phyloP scores from a whole-genome alignment of 1,140 invertebrate genomes.

The Maniola jurtina region DNA sequence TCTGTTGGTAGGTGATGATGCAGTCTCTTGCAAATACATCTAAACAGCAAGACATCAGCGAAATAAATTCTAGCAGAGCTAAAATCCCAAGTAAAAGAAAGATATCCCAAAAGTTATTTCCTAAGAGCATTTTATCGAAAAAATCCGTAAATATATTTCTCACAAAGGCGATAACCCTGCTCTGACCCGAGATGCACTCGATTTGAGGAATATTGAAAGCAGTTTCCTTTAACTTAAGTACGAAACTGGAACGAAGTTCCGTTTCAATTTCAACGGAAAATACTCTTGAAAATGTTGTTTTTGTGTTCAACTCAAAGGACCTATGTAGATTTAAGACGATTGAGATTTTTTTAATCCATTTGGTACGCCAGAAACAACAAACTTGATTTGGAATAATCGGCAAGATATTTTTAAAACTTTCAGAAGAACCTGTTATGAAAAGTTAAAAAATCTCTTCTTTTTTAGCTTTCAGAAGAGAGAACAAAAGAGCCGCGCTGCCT shows the following conservation, averaged over 20 bases:
- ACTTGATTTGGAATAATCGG: no score
- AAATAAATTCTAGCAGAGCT: no score
- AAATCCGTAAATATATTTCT: not conserved
- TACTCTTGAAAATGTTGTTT: slow-evolving; percentile 1
- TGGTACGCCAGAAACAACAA: not conserved
- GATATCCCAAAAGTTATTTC: no score
- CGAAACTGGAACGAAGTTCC: not conserved
- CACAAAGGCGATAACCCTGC: not conserved
- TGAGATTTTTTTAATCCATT: not conserved
- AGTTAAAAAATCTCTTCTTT: no score
- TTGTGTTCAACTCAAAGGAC: not conserved
- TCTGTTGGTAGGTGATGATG: no score
- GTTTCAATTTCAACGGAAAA: slow-evolving; percentile 15
- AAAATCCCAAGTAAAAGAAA: no score
- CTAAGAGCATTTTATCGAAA: not conserved
- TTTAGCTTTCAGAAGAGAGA: no score
- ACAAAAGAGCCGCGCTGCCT: no score
- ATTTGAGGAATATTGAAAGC: slow-evolving; percentile 31
- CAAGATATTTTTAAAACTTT: no score
- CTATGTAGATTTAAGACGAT: not conserved
- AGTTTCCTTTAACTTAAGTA: slow-evolving; percentile 23
- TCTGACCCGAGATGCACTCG: slow-evolving; percentile 25
- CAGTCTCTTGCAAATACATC: no score
- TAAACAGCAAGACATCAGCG: no score
- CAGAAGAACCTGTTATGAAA: no score